These are phyloP conservation scores for Habroteleia sp. DNA, from an alignment of 2,888 invertebrate species.

Conservation along the genomic window DNA sequence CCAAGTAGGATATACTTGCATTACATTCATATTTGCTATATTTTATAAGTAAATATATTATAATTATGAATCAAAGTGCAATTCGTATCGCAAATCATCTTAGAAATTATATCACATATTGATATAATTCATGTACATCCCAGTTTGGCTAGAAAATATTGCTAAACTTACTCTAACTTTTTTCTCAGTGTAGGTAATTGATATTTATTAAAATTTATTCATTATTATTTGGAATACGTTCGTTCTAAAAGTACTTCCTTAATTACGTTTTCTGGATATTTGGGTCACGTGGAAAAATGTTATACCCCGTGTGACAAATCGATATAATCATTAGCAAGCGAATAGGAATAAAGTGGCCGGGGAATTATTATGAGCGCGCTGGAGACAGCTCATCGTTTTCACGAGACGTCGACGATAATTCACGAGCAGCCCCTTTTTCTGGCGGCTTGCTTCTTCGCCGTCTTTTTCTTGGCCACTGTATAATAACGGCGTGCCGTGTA, in stretches of 20 bases:
- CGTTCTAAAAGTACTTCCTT: not conserved
- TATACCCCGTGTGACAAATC: conserved; percentile 15
- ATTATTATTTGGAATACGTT: too few species aligned
- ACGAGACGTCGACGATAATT: conserved; percentile 56
- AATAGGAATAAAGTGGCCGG: conserved; percentile 42
- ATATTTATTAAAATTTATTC: too few species aligned
- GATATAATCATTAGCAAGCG: conserved; percentile 48
- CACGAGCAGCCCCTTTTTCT: conserved; percentile 32
- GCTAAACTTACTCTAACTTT: too few species aligned
- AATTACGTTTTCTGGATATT: not conserved
- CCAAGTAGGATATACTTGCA: too few species aligned
- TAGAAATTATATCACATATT: too few species aligned
- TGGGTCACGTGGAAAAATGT: conserved; percentile 11
- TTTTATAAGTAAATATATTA: too few species aligned
- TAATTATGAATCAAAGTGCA: too few species aligned
- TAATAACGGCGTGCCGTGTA: conserved; percentile 68
- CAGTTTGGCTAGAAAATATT: too few species aligned
- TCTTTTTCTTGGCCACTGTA: conserved; percentile 66
- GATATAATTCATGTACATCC: too few species aligned
- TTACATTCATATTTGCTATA: too few species aligned
- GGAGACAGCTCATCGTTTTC: conserved; percentile 43
- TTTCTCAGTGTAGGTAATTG: too few species aligned
- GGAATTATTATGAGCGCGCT: conserved; percentile 27
- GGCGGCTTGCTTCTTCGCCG: conserved; percentile 21
- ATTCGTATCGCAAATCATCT: too few species aligned